A percentile compares a stretch with the other conserved stretches of the same genome.
Evolutionary conservation across 2,113 vertebrate species (phyloP).

Genomic region (Vidua macroura): DNA sequence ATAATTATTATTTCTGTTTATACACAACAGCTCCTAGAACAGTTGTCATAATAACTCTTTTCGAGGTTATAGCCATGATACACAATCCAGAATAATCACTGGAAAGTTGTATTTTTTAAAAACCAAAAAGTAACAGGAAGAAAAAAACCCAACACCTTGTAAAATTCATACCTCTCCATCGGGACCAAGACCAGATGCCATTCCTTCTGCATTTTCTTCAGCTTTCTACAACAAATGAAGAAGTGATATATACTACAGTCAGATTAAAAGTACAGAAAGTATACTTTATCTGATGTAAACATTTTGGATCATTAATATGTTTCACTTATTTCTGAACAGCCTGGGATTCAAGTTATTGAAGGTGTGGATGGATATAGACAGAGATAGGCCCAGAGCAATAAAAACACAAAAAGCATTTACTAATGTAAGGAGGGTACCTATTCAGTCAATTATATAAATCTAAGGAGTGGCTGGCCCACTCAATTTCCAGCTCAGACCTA

Average conservation of each 20-base stretch:
- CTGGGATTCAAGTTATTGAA: neutral
- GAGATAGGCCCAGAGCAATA: neutral
- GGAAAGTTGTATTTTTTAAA: neutral
- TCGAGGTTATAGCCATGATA: neutral
- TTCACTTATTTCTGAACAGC: neutral
- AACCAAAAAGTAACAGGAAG: neutral
- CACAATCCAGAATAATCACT: neutral
- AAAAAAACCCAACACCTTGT: neutral
- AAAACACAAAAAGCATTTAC: neutral
- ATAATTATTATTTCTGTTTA: neutral
- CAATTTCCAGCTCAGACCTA: neutral
- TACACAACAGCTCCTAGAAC: neutral
- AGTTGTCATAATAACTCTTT: neutral
- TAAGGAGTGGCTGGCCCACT: neutral
- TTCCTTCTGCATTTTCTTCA: conserved; percentile 88
- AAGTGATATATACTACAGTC: neutral
- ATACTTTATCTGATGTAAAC: neutral
- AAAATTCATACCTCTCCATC: conserved; percentile 89
- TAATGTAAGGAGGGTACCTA: neutral
- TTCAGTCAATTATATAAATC: neutral
- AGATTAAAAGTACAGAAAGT: neutral
- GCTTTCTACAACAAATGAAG: conserved; percentile 78
- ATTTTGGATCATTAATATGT: neutral
- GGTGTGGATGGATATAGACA: neutral
- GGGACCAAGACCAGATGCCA: conserved; percentile 86